Percentiles rank a stretch among this genome's conserved stretches.
phyloP scores from a whole-genome alignment of 2,888 invertebrate genomes.

The Agonum fuliginosum region DNA sequence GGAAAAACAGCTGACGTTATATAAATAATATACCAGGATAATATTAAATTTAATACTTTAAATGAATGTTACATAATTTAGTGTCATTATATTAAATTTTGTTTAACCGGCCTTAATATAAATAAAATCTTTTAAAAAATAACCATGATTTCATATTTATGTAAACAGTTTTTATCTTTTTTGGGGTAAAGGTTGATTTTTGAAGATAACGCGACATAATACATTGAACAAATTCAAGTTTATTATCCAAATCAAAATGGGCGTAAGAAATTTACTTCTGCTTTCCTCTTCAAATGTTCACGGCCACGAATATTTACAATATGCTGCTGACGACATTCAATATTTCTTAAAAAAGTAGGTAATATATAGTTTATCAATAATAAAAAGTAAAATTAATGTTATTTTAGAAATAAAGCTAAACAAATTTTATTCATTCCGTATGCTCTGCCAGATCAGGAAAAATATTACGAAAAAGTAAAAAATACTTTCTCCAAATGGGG shows the following conservation, averaged over 20 bases:
- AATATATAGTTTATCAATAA: slow-evolving; percentile 49
- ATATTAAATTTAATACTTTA: too few species aligned
- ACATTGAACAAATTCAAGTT: background rate
- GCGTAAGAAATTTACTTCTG: slow-evolving; percentile 75
- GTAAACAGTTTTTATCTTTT: background rate
- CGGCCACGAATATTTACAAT: slow-evolving; percentile 80
- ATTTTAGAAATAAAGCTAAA: slow-evolving; percentile 78
- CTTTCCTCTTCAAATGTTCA: slow-evolving; percentile 83
- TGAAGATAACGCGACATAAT: background rate
- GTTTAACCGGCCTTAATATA: too few species aligned
- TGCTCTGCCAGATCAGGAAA: slow-evolving; percentile 80
- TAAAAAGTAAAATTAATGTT: slow-evolving; percentile 32
- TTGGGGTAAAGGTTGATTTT: background rate
- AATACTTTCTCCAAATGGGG: slow-evolving; percentile 80
- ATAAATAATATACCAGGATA: background rate
- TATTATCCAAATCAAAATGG: slow-evolving; percentile 38
- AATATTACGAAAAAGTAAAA: slow-evolving; percentile 78
- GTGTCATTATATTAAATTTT: background rate
- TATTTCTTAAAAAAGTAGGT: slow-evolving; percentile 78
- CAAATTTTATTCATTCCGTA: slow-evolving; percentile 85
- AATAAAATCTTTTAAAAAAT: too few species aligned
- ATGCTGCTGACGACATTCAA: slow-evolving; percentile 79
- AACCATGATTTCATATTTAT: too few species aligned
- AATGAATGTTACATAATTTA: too few species aligned
- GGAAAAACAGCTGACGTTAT: background rate